Base-by-base conservation (phyloP, 2,113 vertebrate genomes). In the Cardinalis cardinalis region DNA sequence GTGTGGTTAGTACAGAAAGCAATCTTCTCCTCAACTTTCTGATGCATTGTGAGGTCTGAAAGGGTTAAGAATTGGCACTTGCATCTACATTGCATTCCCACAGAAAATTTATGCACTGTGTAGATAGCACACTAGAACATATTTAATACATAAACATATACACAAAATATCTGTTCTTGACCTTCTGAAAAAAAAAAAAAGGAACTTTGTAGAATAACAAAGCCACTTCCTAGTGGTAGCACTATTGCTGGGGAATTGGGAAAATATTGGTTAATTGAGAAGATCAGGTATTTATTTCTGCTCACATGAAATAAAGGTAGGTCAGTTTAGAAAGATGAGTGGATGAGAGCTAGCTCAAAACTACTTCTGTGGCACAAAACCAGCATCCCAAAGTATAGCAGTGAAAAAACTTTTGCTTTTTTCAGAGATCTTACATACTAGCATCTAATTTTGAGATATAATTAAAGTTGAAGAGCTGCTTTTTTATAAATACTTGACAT, bases 401-500 rank as follows among this genome's bases (percentile, higher is more conserved):
- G 25, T 26, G 18, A 31, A 77, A 72, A 53, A 69, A 64, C 3
- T 72, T 92, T 61, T 56, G 24, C 24, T 68, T 91, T 85, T 92
- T 88, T 84, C 77, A 79, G 70, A 64, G 46, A 79, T 69, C 79
- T 90, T 83, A 49, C 84, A 87, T 56, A 60, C 48, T 29, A 92
- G 25, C 55, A 55, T 44, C 82, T 89, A 43, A 79, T 89, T 89
- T 48, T 59, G 51, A 92, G 73, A 76, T 12, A 48, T 87, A 89
- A 93, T 84, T 85, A 66, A 66, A 93, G 53, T n/a, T 60, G 18
- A 48, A 85, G 71, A 91, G 66, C 15, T 84, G 59, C 3, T 89
- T 66, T 82, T 83, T 93, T 58, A 76, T 46, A 87, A 92, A 91
- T 79, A 76, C 87, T 93, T 96, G 94, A 95, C 78, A 92, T 95